These are phyloP conservation scores for Chelonus insularis DNA, from an alignment of 1,140 invertebrate species.

Conservation along the genomic window DNA sequence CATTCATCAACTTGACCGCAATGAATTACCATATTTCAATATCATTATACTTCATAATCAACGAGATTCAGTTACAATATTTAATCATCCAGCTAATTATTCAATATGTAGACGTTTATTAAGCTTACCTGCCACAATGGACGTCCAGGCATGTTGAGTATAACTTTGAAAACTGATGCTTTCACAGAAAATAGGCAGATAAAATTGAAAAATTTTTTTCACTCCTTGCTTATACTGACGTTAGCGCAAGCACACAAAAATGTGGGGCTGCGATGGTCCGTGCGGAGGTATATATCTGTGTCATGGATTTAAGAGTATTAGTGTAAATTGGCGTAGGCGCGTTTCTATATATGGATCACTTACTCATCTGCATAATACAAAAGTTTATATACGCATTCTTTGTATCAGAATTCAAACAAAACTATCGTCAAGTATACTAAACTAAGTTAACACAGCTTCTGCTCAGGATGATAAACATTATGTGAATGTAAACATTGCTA, in stretches of 20 bases:
- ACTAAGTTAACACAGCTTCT: too few relatives aligned
- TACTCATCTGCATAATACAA: conserved; percentile 41
- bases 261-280: conserved; percentile 39
- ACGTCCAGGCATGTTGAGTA: conserved; percentile 50
- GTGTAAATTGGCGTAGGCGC: conserved; percentile 39
- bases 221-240: conserved; percentile 11
- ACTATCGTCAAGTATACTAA: too few relatives aligned
- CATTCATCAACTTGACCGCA: too few relatives aligned
- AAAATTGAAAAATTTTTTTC: conserved; percentile 1
- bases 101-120: too few relatives aligned
- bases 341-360: conserved; percentile 54
- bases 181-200: background rate
- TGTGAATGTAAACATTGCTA: too few relatives aligned
- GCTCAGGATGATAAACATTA: too few relatives aligned
- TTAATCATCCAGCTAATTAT: too few relatives aligned
- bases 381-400: conserved; percentile 17
- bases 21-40: too few relatives aligned
- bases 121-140: conserved; percentile 56
- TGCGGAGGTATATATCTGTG: conserved; percentile 52
- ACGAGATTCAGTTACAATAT: too few relatives aligned
- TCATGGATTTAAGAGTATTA: conserved; percentile 44
- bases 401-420: too few relatives aligned
- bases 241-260: conserved; percentile 49
- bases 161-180: background rate
- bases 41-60: too few relatives aligned